Evolutionary conservation across 2,113 vertebrate genomes (phyloP), one percentile per base, ranked within the genome.

Genomic region (Sakesphorus luctuosus): DNA sequence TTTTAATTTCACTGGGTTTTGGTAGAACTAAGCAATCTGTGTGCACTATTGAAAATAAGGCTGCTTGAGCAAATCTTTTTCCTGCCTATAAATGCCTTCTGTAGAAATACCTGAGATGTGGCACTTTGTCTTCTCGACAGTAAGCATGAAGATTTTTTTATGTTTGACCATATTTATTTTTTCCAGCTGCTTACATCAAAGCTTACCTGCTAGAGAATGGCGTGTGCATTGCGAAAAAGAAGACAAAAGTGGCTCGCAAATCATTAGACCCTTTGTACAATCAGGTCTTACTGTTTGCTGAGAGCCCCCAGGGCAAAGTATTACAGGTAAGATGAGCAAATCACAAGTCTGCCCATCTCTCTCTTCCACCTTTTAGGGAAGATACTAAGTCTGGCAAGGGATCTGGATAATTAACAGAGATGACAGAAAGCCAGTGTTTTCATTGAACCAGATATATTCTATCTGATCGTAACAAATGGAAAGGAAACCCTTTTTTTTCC

Each of bases 171-270:
- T 71, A 8, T 89, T 75, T 73, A 52, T 96, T 73, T 89, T 74
- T 97, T 96, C 46, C 96, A 99, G 99, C 99, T 92, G 99, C 99
- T 95, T 99, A 99, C 97, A 99, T 99, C 95, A 99, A 99, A 96
- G 99, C 99, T 85, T 99, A 99, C 96, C 98, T 99, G 87, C 98
- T 99, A 79, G 99, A 99, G 97, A 99, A 99, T 8, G 99, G 99
- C 0, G 72, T 98, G 83, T 99, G 99, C 92, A 98, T 99, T 91
- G 98, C 99, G 44, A 99, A 99, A 96, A 99, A 99, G 98, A 99
- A 99, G 98, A 99, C 99, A 90, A 99, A 99, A 98, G 98, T 99
- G 5, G 99, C 99, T 88, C 98, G 99, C 89, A 99, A 99, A 97
- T 99, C 99, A 1, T 97, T 99, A 97, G 99, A 99, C 93, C 99